Base-by-base conservation (phyloP, 2,888 invertebrate genomes). In the Phortica magna region DNA sequence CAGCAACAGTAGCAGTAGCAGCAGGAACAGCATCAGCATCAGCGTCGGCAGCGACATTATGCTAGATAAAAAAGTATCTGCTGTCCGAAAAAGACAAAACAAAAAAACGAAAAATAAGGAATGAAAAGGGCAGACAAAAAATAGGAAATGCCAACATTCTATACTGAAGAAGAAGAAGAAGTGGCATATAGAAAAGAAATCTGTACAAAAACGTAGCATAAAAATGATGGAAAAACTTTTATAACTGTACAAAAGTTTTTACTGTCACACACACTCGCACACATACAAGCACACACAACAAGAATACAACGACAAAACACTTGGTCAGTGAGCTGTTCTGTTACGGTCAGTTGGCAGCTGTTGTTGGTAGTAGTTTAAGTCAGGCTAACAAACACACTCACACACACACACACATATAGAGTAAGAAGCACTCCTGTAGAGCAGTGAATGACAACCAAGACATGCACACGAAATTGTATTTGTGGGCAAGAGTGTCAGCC, bases 241-340 rank as follows among this genome's bases (percentile, higher is more conserved):
- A 77, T 71, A 71, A 74, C 55, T 61, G 68, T 57, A 67, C 31
- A 55, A 67, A 53, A 74, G 22, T 76, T 76, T 76, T 75, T 73
- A 67, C 81, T 82, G 79, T 80, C 77, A 78, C 79, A 83, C 78
- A 81, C 83, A 80, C 81, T 85, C 84, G 78, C 80, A 82, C 78
- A 70, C 74, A 75, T 55, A 61, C 74, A 70, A 39, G 77, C 22
- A 53, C 19, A 48, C 14, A n/a, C 14, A 19, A 7, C 7, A 7
- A 9, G 14, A 14, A 48, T 6, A 7, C 48, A 48, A 14, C 48
- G 48, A 48, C 48, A 31, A 31, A 31, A 12, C 61, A 61, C 22
- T 61, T 61, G 61, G 61, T 22, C 61, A 22, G 61, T 61, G 22
- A 61, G 61, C 19, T 17, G 10, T 61, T 61, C 19, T 17, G 22